These are phyloP conservation scores for Ectobius pallidus DNA, from an alignment of 2,888 invertebrate species.

Conservation along the genomic window DNA sequence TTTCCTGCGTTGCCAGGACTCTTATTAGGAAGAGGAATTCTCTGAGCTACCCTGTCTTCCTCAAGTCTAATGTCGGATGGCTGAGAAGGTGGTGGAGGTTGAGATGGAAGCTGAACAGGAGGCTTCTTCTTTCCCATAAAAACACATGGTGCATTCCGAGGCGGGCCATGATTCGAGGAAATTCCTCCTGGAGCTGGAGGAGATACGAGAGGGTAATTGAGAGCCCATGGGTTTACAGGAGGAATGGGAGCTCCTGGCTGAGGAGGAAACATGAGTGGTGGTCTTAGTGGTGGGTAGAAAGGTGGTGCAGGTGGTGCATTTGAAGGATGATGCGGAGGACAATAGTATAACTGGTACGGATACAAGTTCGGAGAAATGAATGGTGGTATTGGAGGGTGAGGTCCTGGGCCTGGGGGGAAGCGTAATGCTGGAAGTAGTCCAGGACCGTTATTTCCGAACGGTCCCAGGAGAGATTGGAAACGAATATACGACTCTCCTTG, in stretches of 20 bases:
- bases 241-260: constrained; percentile 28
- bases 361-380: constrained; percentile 20
- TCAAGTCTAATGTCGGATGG: neutral
- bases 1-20: neutral
- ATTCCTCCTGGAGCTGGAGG: constrained; percentile 42
- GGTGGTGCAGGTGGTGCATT: constrained; percentile 38
- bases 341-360: constrained; percentile 36
- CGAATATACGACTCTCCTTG: constrained; percentile 50
- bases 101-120: neutral
- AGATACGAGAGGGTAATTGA: constrained; percentile 46
- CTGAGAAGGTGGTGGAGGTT: neutral
- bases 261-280: constrained; percentile 36
- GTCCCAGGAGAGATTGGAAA: constrained; percentile 44
- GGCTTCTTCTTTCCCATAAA: constrained; percentile 2
- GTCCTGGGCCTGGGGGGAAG: constrained; percentile 11
- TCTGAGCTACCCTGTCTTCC: neutral
- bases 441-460: constrained; percentile 35
- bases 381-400: constrained; percentile 20
- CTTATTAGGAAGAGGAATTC: neutral
- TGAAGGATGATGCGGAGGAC: constrained; percentile 44
- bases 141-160: constrained; percentile 40
- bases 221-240: constrained; percentile 47
- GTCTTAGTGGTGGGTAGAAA: constrained; percentile 35
- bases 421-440: constrained; percentile 7
- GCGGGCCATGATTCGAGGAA: neutral